These are phyloP conservation scores for Elachura formosa DNA, from an alignment of 2,113 vertebrate genomes.

Conservation along the genomic window DNA sequence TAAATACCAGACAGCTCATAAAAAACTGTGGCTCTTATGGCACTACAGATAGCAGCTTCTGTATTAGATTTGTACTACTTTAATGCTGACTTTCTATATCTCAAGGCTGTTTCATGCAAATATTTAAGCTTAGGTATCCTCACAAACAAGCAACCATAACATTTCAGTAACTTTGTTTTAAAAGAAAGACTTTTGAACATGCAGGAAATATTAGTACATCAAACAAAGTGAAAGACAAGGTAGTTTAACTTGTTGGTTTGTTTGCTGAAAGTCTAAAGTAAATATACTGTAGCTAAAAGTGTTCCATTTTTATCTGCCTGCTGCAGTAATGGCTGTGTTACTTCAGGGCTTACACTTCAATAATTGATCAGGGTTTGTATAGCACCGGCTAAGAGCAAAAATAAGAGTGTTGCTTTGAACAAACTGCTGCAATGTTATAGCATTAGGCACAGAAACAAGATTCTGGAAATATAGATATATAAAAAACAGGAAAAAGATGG, in stretches of 20 bases:
- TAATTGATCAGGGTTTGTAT: conserved; percentile 94
- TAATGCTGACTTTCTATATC: conserved; percentile 37
- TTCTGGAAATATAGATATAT: conserved; percentile 82
- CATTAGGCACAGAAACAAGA: conserved; percentile 79
- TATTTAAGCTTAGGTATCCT: conserved; percentile 54
- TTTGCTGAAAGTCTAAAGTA: conserved; percentile 81
- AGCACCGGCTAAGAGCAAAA: conserved; percentile 92
- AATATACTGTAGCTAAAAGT: conserved; percentile 82
- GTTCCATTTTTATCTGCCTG: conserved; percentile 83
- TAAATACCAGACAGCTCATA: conserved; percentile 56
- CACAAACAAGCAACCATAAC: conserved; percentile 42
- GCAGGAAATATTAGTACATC: conserved; percentile 69
- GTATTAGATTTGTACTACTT: conserved; percentile 60
- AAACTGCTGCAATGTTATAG: conserved; percentile 88
- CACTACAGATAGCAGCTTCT: conserved; percentile 62
- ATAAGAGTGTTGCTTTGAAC: conserved; percentile 88
- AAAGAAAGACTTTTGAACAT: conserved; percentile 63
- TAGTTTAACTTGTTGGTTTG: conserved; percentile 78
- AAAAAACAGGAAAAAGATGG: conserved; percentile 81
- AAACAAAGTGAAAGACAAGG: conserved; percentile 73
- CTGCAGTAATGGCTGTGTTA: conserved; percentile 81
- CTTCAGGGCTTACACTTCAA: conserved; percentile 87
- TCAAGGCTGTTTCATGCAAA: conserved; percentile 62
- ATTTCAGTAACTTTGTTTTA: conserved; percentile 52
- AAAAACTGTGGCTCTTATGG: conserved; percentile 49